Conservation (phyloP, 2,888 invertebrate species). For the Sinodicranocentrus sp. region DNA sequence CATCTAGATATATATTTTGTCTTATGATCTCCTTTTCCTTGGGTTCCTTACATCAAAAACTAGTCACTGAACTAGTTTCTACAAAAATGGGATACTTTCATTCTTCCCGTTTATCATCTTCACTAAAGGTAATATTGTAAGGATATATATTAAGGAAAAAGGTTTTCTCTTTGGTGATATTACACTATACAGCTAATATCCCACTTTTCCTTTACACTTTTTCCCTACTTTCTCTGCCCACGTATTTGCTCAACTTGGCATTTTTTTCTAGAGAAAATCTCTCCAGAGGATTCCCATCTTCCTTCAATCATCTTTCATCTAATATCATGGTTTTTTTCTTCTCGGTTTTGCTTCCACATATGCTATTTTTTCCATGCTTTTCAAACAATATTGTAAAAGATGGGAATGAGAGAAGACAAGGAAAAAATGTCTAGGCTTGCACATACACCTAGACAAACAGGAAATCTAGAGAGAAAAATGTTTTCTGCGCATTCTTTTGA, state of each 20-base stretch:
- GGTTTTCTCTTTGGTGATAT: too few species aligned
- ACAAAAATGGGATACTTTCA: conserved; percentile 4
- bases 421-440: background rate
- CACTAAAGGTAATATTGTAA: too few species aligned
- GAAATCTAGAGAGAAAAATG: background rate
- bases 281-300: conserved; percentile 47
- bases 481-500: background rate
- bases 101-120: conserved; percentile 18
- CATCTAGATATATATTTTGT: background rate
- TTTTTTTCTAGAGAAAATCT: conserved; percentile 24
- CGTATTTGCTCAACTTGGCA: background rate
- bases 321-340: conserved; percentile 49
- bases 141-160: too few species aligned
- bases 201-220: too few species aligned
- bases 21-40: conserved; percentile 10
- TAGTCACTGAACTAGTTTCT: conserved; percentile 19
- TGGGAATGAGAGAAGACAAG: background rate
- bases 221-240: too few species aligned
- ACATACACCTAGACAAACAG: background rate
- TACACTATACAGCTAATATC: too few species aligned
- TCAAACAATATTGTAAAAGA: conserved; percentile 3
- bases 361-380: conserved; percentile 7
- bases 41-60: conserved; percentile 13
- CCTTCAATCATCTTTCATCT: conserved; percentile 67
- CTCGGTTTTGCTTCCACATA: too few species aligned